Evolutionary conservation across 2,797 vertebrate species (phyloP).

Genomic region (Anguilla anguilla): DNA sequence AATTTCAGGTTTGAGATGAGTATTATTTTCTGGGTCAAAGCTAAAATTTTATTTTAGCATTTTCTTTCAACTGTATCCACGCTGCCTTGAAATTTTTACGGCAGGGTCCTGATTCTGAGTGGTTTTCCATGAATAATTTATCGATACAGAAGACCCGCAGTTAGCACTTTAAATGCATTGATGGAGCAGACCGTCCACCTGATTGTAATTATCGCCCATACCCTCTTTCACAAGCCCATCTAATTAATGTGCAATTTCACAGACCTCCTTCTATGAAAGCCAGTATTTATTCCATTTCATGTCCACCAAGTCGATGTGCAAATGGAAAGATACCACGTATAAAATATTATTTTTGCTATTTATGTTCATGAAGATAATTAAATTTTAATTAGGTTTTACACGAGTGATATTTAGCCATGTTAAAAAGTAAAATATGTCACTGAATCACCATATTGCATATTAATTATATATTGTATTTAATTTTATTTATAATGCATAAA

Average conservation of each 20-base stretch:
- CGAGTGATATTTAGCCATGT: background rate
- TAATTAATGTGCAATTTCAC: slow-evolving; percentile 5
- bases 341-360: background rate
- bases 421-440: background rate
- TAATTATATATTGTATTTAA: background rate
- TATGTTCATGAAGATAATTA: background rate
- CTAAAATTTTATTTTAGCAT: slow-evolving; percentile 17
- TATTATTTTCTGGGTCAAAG: background rate
- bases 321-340: background rate
- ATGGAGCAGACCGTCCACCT: slow-evolving; percentile 29
- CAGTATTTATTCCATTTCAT: background rate
- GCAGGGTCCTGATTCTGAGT: slow-evolving; percentile 35
- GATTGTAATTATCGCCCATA: slow-evolving; percentile 30
- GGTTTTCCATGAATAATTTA: slow-evolving; percentile 51
- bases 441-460: background rate
- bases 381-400: background rate
- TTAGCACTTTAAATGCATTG: slow-evolving; percentile 23
- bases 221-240: background rate
- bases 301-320: background rate
- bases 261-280: background rate
- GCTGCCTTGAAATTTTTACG: slow-evolving; percentile 42
- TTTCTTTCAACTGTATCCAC: slow-evolving; percentile 38
- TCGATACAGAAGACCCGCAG: slow-evolving; percentile 36
- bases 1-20: background rate
- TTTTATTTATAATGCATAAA: background rate